These are phyloP conservation scores for Sitobion miscanthi DNA, from an alignment of 1,140 invertebrate genomes.

Conservation along the genomic window DNA sequence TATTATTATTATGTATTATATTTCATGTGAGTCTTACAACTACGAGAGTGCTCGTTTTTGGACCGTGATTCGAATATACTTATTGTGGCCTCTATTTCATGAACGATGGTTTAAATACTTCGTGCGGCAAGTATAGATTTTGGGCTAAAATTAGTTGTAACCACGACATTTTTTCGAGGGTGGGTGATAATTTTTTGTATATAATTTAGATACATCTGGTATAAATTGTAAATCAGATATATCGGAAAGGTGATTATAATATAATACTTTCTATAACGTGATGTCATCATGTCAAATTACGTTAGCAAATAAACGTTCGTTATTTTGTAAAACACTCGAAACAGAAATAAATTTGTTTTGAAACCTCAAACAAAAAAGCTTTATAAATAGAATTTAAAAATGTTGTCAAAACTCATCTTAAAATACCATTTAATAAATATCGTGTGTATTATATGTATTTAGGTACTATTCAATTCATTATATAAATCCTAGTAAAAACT, in stretches of 20 bases:
- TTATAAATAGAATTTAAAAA: background rate
- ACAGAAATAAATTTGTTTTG: background rate
- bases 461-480: background rate
- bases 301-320: background rate
- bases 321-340: background rate
- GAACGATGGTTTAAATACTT: background rate
- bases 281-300: background rate
- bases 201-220: background rate
- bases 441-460: background rate
- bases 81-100: background rate
- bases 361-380: background rate
- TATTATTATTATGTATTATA: background rate
- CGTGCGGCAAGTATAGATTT: background rate
- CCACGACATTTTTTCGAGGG: background rate
- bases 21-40: background rate
- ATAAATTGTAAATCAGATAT: background rate
- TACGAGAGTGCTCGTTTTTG: background rate
- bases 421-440: background rate
- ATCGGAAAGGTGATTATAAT: background rate
- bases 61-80: background rate
- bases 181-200: background rate
- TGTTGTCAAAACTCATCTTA: background rate
- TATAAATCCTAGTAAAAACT: no score
- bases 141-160: background rate
- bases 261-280: background rate